phyloP scores from a whole-genome alignment of 2,797 vertebrate species.

The Meriones psammophilus region DNA sequence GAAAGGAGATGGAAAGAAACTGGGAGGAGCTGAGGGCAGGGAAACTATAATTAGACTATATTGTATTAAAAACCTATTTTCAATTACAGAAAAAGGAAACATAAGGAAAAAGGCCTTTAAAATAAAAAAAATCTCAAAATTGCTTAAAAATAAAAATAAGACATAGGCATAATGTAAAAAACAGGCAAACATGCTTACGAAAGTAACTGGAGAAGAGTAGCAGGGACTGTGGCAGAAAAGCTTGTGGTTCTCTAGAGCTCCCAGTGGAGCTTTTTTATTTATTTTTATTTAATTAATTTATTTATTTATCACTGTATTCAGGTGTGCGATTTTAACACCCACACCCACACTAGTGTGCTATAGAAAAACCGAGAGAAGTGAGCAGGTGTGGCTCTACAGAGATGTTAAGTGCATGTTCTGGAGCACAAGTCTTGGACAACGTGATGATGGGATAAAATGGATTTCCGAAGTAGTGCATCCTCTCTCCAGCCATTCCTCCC shows the following conservation, averaged over 20 bases:
- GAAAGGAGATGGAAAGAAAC: background rate
- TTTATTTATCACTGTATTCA: background rate
- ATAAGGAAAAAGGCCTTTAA: background rate
- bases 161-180: background rate
- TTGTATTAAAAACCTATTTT: background rate
- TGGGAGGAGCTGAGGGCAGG: background rate
- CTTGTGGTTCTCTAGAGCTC: background rate
- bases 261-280: background rate
- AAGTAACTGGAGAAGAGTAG: background rate
- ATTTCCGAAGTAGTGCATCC: background rate
- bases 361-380: slow-evolving; percentile 8
- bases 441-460: background rate
- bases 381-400: background rate
- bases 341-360: background rate
- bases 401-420: background rate
- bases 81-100: background rate
- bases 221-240: background rate
- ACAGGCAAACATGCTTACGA: background rate
- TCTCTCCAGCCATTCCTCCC: background rate
- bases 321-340: background rate
- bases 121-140: background rate
- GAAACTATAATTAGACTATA: background rate
- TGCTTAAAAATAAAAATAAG: background rate
- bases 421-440: background rate
- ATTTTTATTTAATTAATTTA: background rate